Percentiles rank a stretch among this genome's conserved stretches.
Conservation (phyloP, 2,113 vertebrate genomes). For the Corythornis cristatus region DNA sequence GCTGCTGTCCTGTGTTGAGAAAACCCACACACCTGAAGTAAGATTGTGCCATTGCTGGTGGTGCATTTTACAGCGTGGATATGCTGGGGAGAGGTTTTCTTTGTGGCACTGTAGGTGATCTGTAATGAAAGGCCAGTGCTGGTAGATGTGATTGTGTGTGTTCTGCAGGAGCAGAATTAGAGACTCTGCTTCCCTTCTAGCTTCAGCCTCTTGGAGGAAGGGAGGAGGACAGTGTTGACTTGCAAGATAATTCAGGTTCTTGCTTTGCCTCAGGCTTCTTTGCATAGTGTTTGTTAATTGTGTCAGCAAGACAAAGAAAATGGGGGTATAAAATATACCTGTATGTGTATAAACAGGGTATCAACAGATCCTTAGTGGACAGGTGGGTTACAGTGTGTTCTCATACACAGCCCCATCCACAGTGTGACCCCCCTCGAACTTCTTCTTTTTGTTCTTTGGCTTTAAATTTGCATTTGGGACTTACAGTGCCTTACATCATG, state of each 20-base stretch:
- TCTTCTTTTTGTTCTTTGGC: neutral
- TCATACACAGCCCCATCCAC: accelerated
- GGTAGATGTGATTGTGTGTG: neutral
- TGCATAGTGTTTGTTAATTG: neutral
- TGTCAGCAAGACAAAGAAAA: neutral
- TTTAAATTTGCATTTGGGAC: neutral
- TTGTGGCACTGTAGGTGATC: too few relatives aligned
- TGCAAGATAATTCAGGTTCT: neutral
- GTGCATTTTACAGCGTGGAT: too few relatives aligned
- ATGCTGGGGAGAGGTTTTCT: too few relatives aligned
- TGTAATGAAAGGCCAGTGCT: too few relatives aligned
- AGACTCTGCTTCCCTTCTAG: neutral
- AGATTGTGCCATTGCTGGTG: too few relatives aligned
- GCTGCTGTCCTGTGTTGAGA: too few relatives aligned
- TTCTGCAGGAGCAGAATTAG: neutral
- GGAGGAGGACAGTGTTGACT: neutral
- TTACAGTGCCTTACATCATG: accelerated
- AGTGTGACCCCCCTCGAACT: neutral
- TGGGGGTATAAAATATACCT: neutral
- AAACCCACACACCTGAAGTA: too few relatives aligned
- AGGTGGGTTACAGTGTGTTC: neutral
- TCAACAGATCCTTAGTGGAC: neutral
- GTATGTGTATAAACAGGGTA: neutral
- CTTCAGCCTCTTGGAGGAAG: neutral
- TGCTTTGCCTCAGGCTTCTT: neutral